Conservation (phyloP, 2,113 vertebrate genomes). For the Ceuthmochares aereus region DNA sequence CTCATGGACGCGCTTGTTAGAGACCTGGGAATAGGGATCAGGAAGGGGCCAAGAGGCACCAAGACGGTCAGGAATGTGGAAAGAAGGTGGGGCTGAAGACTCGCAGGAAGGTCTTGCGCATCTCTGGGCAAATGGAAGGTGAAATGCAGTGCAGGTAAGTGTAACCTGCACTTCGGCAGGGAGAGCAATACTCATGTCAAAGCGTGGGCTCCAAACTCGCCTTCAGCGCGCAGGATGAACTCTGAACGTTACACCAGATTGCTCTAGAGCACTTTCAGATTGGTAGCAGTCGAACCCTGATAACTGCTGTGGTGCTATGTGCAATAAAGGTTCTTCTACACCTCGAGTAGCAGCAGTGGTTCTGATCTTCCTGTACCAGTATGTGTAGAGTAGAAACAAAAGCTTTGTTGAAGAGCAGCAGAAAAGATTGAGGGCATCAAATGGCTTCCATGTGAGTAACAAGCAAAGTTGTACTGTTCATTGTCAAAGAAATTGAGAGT, state of each 20-base stretch:
- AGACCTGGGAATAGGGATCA: neutral
- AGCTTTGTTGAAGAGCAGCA: neutral
- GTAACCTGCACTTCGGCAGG: neutral
- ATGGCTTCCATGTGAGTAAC: neutral
- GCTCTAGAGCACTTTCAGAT: neutral
- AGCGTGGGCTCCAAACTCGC: neutral
- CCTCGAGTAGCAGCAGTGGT: neutral
- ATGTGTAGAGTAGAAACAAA: neutral
- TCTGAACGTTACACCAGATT: neutral
- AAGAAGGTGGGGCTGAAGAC: neutral
- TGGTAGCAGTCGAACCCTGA: neutral
- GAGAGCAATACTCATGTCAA: neutral
- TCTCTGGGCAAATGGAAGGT: neutral
- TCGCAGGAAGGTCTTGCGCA: fast-evolving
- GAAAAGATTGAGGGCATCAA: neutral
- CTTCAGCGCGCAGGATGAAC: neutral
- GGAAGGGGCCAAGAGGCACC: neutral
- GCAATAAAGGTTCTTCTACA: neutral
- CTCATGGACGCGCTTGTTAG: neutral
- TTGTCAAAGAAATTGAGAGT: neutral
- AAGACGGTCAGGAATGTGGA: too few species aligned
- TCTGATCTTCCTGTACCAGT: neutral
- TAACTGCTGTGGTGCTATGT: neutral
- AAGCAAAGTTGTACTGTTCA: neutral
- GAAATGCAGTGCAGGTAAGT: neutral